A percentile compares a stretch with the other conserved stretches of the same genome.
These are phyloP conservation scores for Acrocephalus kingi DNA, from an alignment of 2,113 vertebrate species.

Conservation along the genomic window DNA sequence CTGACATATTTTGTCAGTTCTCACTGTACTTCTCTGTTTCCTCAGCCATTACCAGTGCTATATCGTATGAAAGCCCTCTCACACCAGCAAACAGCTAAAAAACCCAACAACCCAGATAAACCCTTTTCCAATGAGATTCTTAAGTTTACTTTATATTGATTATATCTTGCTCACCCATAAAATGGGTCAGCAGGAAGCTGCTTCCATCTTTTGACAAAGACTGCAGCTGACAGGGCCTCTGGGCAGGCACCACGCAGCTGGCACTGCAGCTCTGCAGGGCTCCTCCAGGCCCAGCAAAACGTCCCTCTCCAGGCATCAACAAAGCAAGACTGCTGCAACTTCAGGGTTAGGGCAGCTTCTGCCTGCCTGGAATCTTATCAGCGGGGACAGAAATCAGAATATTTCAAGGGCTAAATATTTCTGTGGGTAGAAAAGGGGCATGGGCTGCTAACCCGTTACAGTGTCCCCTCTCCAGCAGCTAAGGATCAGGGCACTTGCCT, in stretches of 20 bases:
- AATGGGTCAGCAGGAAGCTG: slow-evolving; percentile 23
- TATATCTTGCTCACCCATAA: slow-evolving; percentile 24
- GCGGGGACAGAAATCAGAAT: not conserved
- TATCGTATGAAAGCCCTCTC: fast-evolving
- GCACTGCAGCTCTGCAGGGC: not conserved
- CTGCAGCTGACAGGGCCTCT: not conserved
- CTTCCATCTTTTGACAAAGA: slow-evolving; percentile 5
- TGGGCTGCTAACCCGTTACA: not conserved
- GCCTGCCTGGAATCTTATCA: slow-evolving; percentile 11
- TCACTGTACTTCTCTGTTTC: not conserved
- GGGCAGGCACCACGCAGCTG: not conserved
- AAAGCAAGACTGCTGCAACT: slow-evolving; percentile 26
- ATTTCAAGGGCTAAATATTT: slow-evolving; percentile 44
- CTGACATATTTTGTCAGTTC: not conserved
- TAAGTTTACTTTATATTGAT: slow-evolving; percentile 25
- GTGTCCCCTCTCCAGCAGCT: not conserved
- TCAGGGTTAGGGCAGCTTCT: slow-evolving; percentile 13
- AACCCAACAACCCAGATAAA: not conserved
- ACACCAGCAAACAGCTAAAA: not conserved
- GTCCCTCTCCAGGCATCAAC: slow-evolving; percentile 46
- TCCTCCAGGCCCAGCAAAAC: not conserved
- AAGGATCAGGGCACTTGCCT: not conserved
- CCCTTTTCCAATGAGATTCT: not conserved
- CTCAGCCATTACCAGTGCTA: not conserved
- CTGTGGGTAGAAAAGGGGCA: slow-evolving; percentile 36